These are phyloP conservation scores for Paragorgia papillata DNA, from an alignment of 92 coral and sea anemone species.

Conservation along the genomic window DNA sequence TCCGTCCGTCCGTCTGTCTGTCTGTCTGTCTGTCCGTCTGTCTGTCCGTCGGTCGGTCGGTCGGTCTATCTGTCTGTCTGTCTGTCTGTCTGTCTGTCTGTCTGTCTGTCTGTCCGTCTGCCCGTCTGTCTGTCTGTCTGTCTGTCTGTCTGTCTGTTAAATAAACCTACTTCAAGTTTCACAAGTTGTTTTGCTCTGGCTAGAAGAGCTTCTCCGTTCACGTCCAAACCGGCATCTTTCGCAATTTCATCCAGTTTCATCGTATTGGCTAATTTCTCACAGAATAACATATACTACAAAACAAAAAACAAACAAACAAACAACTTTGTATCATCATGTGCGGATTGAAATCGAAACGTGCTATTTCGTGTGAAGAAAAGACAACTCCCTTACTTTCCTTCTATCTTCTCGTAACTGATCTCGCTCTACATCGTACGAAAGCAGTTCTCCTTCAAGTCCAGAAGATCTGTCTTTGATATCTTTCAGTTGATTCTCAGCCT, in stretches of 20 bases:
- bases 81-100: neutral
- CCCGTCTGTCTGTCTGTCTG: no score
- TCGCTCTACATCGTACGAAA: constrained; percentile 95
- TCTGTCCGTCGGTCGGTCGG: no score
- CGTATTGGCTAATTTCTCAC: constrained; percentile 89
- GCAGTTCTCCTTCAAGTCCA: constrained; percentile 90
- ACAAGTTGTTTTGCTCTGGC: constrained; percentile 98
- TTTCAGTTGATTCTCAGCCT: constrained; percentile 86
- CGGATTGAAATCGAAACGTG: neutral
- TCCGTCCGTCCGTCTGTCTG: neutral
- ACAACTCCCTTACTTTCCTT: constrained; percentile 70
- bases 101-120: no score
- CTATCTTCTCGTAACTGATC: constrained; percentile 87
- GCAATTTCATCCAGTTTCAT: constrained; percentile 97
- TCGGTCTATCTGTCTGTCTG: neutral
- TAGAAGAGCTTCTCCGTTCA: constrained; percentile 90
- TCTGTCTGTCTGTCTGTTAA: neutral
- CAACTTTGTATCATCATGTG: no score
- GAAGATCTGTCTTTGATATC: constrained; percentile 82
- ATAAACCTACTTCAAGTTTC: constrained; percentile 75
- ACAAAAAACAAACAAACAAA: neutral
- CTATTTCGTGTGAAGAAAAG: neutral
- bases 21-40: neutral
- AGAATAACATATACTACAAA: constrained; percentile 82
- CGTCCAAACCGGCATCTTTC: constrained; percentile 90